Percentiles rank a stretch among this genome's conserved stretches.
These are phyloP conservation scores for Hydriomena furcata DNA, from an alignment of 2,888 invertebrate species.

Conservation along the genomic window DNA sequence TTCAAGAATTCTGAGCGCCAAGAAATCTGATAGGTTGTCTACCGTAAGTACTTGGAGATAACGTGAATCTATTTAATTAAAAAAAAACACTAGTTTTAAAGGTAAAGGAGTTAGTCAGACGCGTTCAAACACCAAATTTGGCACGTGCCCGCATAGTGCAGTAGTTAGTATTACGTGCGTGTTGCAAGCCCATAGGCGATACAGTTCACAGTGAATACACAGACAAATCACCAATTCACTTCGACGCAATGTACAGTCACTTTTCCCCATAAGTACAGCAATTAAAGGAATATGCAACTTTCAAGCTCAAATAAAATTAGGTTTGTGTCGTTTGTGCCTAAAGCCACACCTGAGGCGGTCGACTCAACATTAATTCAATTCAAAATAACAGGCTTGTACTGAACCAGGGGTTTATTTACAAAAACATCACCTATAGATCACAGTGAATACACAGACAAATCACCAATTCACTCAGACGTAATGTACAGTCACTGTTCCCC, in stretches of 20 bases:
- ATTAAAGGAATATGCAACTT: conserved; percentile 25
- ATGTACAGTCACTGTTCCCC: background rate
- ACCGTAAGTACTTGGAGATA: too few relatives aligned
- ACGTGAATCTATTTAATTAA: too few relatives aligned
- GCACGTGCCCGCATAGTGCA: too few relatives aligned
- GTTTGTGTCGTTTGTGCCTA: conserved; percentile 9
- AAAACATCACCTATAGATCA: conserved; percentile 72
- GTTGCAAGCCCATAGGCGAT: too few relatives aligned
- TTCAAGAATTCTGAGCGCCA: too few relatives aligned
- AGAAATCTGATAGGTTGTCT: too few relatives aligned
- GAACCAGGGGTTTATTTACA: conserved; percentile 72
- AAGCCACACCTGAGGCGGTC: conserved; percentile 16
- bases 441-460: conserved; percentile 14
- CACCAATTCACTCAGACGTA: conserved; percentile 1
- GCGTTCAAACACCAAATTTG: too few relatives aligned
- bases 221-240: conserved; percentile 11
- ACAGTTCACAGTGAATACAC: conserved; percentile 5
- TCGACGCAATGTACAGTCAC: background rate
- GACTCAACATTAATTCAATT: conserved; percentile 31
- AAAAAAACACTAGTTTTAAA: too few relatives aligned
- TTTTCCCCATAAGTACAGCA: conserved; percentile 7
- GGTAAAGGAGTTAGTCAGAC: too few relatives aligned
- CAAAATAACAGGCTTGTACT: conserved; percentile 51
- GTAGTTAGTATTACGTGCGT: too few relatives aligned
- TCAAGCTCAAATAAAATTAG: conserved; percentile 26